Base-by-base conservation (phyloP, 2,888 invertebrate genomes). In the Drosophila infuscata region DNA sequence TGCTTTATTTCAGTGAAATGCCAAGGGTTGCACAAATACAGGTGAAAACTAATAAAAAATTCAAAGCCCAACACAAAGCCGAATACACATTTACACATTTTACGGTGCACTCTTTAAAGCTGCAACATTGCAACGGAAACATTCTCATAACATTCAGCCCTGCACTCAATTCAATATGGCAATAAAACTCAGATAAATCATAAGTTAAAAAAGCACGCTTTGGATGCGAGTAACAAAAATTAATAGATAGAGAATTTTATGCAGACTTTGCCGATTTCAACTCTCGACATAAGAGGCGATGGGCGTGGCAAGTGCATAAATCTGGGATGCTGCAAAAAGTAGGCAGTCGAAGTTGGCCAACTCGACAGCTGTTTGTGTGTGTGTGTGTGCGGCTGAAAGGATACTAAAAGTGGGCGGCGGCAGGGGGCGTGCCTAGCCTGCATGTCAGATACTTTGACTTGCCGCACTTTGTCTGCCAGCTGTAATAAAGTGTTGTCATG, bases 401-500 rank as follows among this genome's bases (percentile, higher is more conserved):
- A 56, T 38, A 11, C 41, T 43, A 9, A 5, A 32, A 8, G 11
- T 46, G 36, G n/a, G 33, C 17, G 0, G 36, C 2, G 36, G 7
- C 3, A 43, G 64, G 20, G 30, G 58, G 32, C 48, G 32, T 17
- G 64, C 15, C 20, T 15, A 15, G 33, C 33, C 56, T 43, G 64
- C 48, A 20, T 68, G 77, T 67, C 77, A 65, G 74, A 58, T 33
- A 54, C 81, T 71, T 63, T 77, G 70, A 75, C 75, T 68, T 64
- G 53, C 68, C 81, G 74, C 70, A 65, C 69, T 70, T 58, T 70
- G 76, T 76, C 78, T 78, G 76, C 67, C 82, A 66, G 76, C 76
- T 72, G 76, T 88, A 83, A 88, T 83, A 88, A 83, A 88, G 76
- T 83, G 83, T 82, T 82, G 85, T 83, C 84, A 83, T 73, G 83